These are phyloP conservation scores for Nibea albiflora DNA, from an alignment of 2,113 vertebrate species.

Conservation along the genomic window DNA sequence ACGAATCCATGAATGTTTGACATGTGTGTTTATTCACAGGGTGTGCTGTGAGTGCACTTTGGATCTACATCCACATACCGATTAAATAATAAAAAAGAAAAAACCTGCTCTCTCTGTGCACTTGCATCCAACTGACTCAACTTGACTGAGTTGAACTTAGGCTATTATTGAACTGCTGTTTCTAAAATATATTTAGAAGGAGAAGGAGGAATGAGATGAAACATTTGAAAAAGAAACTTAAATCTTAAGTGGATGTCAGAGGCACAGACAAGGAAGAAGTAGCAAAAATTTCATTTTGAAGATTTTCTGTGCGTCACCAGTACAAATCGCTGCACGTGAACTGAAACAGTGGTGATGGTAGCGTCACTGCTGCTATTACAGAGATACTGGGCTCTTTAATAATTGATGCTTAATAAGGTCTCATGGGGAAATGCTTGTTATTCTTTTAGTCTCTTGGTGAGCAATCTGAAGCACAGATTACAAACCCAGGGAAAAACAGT, in stretches of 20 bases:
- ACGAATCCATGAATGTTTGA: slow-evolving; percentile 53
- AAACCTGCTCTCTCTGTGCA: too few relatives aligned
- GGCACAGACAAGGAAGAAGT: too few relatives aligned
- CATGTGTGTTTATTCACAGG: slow-evolving; percentile 45
- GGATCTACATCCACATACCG: slow-evolving; percentile 8
- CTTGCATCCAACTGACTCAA: neutral
- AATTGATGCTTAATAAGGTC: slow-evolving; percentile 65
- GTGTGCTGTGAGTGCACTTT: slow-evolving; percentile 54
- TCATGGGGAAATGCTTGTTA: slow-evolving; percentile 62
- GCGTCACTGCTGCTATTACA: slow-evolving; percentile 28
- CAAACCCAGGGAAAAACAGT: slow-evolving; percentile 60
- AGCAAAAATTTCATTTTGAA: slow-evolving; percentile 3
- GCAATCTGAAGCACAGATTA: slow-evolving; percentile 55
- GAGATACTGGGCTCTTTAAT: slow-evolving; percentile 50
- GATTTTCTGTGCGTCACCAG: neutral
- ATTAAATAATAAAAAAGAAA: neutral
- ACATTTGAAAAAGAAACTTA: neutral
- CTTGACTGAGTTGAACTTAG: neutral
- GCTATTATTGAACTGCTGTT: neutral
- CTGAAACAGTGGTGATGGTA: slow-evolving; percentile 12
- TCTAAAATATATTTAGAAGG: neutral
- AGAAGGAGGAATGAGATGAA: neutral
- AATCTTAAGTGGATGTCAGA: too few relatives aligned
- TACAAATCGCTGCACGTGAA: slow-evolving; percentile 28
- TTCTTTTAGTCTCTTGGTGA: slow-evolving; percentile 56